Percentiles rank a stretch among this genome's conserved stretches.
Conservation (phyloP, 1,140 invertebrate genomes). For the Brachionus plicatilis region DNA sequence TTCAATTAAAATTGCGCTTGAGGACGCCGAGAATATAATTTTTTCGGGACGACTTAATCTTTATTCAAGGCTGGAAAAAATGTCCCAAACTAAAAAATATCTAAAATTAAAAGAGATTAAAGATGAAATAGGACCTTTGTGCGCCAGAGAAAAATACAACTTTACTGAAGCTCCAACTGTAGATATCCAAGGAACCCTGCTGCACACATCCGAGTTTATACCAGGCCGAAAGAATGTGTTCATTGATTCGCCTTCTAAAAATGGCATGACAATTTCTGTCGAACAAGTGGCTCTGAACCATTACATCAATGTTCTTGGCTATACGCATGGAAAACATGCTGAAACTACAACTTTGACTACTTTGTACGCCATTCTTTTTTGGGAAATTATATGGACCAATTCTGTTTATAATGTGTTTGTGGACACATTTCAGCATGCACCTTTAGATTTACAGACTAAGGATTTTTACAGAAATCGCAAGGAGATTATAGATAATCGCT, state of each 20-base stretch:
- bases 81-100: slow-evolving; percentile 30
- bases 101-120: slow-evolving; percentile 42
- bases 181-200: slow-evolving; percentile 41
- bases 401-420: slow-evolving; percentile 65
- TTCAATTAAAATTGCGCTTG: neutral
- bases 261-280: slow-evolving; percentile 52
- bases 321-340: slow-evolving; percentile 63
- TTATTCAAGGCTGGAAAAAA: neutral
- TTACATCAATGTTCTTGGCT: slow-evolving; percentile 57
- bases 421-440: slow-evolving; percentile 63
- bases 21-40: neutral
- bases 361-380: slow-evolving; percentile 67
- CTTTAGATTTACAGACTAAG: slow-evolving; percentile 64
- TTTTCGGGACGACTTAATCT: neutral
- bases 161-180: slow-evolving; percentile 44
- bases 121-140: slow-evolving; percentile 46
- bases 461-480: slow-evolving; percentile 64
- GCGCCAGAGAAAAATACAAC: slow-evolving; percentile 27
- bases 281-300: slow-evolving; percentile 59
- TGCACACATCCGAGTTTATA: slow-evolving; percentile 43
- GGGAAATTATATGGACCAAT: slow-evolving; percentile 67
- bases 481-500: slow-evolving; percentile 59
- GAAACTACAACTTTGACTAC: slow-evolving; percentile 65
- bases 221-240: slow-evolving; percentile 48
- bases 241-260: slow-evolving; percentile 45